phyloP scores from a whole-genome alignment of 2,888 invertebrate species.

The Rhamnusium bicolor region DNA sequence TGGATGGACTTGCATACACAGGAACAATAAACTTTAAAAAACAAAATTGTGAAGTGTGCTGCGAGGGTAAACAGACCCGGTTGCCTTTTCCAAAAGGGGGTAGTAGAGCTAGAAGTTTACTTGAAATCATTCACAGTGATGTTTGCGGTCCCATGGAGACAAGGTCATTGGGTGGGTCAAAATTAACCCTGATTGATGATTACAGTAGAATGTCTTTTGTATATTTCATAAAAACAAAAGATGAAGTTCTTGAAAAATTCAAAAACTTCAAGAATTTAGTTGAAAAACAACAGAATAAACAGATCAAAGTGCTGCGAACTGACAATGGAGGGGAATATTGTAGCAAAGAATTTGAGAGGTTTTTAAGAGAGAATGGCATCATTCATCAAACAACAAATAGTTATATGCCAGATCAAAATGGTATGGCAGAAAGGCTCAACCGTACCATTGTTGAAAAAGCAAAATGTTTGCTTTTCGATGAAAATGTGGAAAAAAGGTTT shows the following conservation, averaged over 20 bases:
- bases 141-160: too few species aligned
- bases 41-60: neutral
- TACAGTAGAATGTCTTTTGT: conserved; percentile 40
- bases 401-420: conserved; percentile 40
- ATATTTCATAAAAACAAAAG: conserved; percentile 47
- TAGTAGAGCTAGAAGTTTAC: neutral
- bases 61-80: neutral
- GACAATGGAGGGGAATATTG: too few species aligned
- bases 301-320: neutral
- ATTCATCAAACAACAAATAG: conserved; percentile 29
- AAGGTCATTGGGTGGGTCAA: neutral
- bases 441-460: conserved; percentile 39
- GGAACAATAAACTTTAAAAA: neutral
- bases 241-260: conserved; percentile 1
- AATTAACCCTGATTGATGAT: neutral
- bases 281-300: neutral
- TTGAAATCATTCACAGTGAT: neutral
- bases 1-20: neutral
- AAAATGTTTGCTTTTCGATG: conserved; percentile 13
- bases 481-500: neutral
- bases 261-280: conserved; percentile 46
- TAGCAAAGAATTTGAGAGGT: conserved; percentile 34
- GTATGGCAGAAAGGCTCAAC: conserved; percentile 32
- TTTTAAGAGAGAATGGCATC: conserved; percentile 21
- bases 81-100: neutral